Conservation (phyloP, 2,113 vertebrate genomes). For the Alaudala cheleensis region DNA sequence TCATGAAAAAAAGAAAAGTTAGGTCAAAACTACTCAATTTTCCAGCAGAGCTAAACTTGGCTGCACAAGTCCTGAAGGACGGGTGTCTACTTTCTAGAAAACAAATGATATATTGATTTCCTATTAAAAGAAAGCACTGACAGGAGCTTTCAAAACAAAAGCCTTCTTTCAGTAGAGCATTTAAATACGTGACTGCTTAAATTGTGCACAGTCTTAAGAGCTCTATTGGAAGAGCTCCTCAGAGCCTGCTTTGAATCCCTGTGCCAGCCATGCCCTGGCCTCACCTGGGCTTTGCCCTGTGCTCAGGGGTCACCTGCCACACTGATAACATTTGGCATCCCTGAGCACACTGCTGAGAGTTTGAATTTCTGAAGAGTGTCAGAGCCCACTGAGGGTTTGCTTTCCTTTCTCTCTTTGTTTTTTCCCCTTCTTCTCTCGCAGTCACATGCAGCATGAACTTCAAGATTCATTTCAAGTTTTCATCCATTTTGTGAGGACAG, state of each 20-base stretch:
- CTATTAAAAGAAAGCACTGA: constrained; percentile 33
- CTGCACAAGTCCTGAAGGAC: constrained; percentile 35
- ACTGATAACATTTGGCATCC: background rate
- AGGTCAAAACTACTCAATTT: constrained; percentile 45
- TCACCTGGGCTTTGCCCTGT: background rate
- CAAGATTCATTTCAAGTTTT: background rate
- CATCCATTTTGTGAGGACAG: background rate
- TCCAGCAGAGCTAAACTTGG: constrained; percentile 38
- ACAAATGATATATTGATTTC: constrained; percentile 61
- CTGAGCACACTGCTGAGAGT: background rate
- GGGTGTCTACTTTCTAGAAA: constrained; percentile 38
- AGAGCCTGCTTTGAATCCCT: background rate
- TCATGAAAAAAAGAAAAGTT: background rate
- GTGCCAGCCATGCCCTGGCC: background rate
- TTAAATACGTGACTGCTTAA: background rate
- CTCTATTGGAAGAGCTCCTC: background rate
- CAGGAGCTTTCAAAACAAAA: constrained; percentile 30
- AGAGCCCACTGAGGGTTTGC: background rate
- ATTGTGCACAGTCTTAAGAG: background rate
- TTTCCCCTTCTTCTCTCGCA: background rate
- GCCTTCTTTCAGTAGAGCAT: background rate
- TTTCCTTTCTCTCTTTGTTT: background rate
- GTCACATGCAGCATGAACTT: background rate
- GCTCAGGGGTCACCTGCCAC: background rate
- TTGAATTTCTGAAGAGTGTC: background rate